These are phyloP conservation scores for Bothrops jararaca DNA, from an alignment of 2,113 vertebrate species.

Conservation along the genomic window DNA sequence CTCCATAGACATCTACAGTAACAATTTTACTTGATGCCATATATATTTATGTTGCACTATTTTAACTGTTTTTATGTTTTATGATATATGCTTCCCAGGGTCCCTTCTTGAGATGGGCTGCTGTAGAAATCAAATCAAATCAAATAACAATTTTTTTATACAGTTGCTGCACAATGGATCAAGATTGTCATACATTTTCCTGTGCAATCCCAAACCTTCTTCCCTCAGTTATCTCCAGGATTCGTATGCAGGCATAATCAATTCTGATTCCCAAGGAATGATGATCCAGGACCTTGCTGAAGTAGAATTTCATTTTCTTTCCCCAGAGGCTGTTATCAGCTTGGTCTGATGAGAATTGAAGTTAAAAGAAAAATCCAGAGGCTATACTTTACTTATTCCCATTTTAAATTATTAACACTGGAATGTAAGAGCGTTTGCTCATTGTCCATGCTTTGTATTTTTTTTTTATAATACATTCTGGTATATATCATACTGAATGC, in stretches of 20 bases:
- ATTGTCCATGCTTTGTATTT: background rate
- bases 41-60: background rate
- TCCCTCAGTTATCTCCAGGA: background rate
- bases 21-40: background rate
- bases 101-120: background rate
- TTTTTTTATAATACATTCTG: background rate
- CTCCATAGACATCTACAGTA: background rate
- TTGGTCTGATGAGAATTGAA: background rate
- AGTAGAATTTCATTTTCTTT: background rate
- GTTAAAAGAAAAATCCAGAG: background rate
- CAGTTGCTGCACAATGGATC: background rate
- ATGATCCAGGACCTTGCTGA: background rate
- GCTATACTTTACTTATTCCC: background rate
- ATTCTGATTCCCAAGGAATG: background rate
- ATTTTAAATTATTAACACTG: background rate
- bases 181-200: background rate
- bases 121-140: background rate
- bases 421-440: background rate
- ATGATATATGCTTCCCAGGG: background rate
- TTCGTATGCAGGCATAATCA: background rate
- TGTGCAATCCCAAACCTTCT: background rate
- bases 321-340: background rate
- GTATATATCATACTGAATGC: background rate
- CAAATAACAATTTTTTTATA: background rate
- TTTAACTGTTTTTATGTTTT: background rate